Base-by-base conservation (phyloP, 2,113 vertebrate species). In the Paramormyrops kingsleyae region DNA sequence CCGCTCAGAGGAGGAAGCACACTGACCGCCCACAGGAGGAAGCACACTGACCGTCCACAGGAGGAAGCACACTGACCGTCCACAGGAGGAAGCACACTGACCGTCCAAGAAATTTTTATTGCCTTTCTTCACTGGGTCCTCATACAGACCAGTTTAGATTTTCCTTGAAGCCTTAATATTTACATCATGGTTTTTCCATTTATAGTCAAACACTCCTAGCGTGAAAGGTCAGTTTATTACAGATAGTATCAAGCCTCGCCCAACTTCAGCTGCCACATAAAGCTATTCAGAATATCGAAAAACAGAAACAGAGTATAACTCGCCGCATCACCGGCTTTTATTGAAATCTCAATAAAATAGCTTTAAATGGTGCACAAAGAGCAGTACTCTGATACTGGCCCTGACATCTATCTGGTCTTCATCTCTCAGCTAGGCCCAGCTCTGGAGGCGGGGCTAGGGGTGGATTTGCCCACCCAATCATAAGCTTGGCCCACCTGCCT, bases 161-260 rank as follows among this genome's bases (percentile, higher is more conserved):
- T 35, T 35, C 39, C 84, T 85, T 89, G 52, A 89, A 89, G 89
- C 7, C 12, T 59, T 35, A 42, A 85, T 27, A 84, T 83, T 59
- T 59, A 44, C 5, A 62, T 89, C 35, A 50, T 56, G 31, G n/a
- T 56, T 89, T 77, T 77, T 77, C 31, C 15, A 77, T 15, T 77
- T 77, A 77, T 39, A 39, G 70, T 77, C 35, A 77, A 31, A 35
- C 70, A 24, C 35, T 35, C 27, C 70, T 39, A 39, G 27, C 21
- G 4, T 24, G 35, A 77, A 77, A 77, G 35, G 70, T 39, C 12
- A 77, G 70, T 77, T 77, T 39, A 66, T 66, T 66, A 27, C 13
- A 15, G 31, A 39, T 39, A 74, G 70, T 74, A 39, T 35, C 12
- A 21, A 31, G 27, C 31, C 4, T 74, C 13, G 13, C 70, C 70